These are phyloP conservation scores for Clangula hyemalis DNA, from an alignment of 2,797 vertebrate genomes.

Conservation along the genomic window DNA sequence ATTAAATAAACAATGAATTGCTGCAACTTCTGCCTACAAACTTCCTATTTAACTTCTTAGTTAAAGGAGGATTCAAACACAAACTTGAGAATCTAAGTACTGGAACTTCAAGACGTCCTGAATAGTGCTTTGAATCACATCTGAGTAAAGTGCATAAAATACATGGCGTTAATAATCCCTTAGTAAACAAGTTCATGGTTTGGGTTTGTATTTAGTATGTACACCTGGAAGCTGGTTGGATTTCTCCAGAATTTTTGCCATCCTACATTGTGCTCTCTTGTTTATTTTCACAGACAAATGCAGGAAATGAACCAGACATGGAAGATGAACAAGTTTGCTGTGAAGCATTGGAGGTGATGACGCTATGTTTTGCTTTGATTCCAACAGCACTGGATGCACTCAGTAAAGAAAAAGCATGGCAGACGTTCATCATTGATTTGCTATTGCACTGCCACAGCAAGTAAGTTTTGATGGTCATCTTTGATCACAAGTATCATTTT, in stretches of 20 bases:
- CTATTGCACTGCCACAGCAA: constrained; percentile 99
- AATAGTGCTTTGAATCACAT: neutral
- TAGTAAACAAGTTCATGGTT: neutral
- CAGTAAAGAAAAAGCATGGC: constrained; percentile 99
- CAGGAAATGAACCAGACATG: constrained; percentile 92
- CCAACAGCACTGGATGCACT: constrained; percentile 96
- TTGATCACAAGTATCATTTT: neutral
- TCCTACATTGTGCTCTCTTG: constrained; percentile 13
- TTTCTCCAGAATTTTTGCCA: constrained; percentile 5
- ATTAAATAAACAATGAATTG: neutral
- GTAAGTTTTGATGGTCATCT: constrained; percentile 79
- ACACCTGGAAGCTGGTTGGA: neutral
- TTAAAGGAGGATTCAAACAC: no score
- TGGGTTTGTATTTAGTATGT: neutral
- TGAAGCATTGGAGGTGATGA: constrained; percentile 98
- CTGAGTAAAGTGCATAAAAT: neutral
- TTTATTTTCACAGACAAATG: constrained; percentile 88
- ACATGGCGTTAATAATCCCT: neutral
- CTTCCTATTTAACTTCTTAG: neutral
- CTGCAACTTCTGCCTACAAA: neutral
- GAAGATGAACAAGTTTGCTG: constrained; percentile 99
- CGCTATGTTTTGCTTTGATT: constrained; percentile 97
- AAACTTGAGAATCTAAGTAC: neutral
- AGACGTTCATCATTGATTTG: constrained; percentile 98
- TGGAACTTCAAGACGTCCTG: neutral